Evolutionary conservation across 2,888 invertebrate genomes (phyloP).

Genomic region (Branchellion lobata): DNA sequence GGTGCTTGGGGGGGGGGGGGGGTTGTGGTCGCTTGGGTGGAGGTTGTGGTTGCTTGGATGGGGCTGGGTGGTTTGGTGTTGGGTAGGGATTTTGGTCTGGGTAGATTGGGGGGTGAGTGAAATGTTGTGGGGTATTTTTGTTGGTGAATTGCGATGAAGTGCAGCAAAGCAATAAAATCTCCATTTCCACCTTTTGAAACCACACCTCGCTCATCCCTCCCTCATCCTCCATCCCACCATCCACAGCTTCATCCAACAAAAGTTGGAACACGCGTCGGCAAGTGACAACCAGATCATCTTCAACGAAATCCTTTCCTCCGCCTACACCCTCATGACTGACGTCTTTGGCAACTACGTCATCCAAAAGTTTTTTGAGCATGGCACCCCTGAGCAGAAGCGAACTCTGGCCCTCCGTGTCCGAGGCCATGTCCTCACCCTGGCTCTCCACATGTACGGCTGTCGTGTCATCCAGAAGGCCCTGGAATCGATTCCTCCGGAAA

Average conservation of each 20-base stretch:
- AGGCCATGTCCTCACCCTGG: slow-evolving; percentile 85
- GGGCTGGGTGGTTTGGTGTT: too few species aligned
- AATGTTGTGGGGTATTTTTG: too few species aligned
- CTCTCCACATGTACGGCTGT: slow-evolving; percentile 99
- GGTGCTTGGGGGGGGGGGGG: neutral
- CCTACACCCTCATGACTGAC: slow-evolving; percentile 85
- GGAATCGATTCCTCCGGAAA: slow-evolving; percentile 90
- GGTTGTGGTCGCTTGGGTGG: too few species aligned
- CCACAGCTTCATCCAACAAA: slow-evolving; percentile 93
- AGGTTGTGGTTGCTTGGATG: neutral
- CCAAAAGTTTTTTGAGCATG: slow-evolving; percentile 95
- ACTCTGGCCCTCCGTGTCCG: slow-evolving; percentile 81
- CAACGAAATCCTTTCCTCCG: slow-evolving; percentile 81
- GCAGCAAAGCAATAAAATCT: too few species aligned
- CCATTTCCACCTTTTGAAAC: too few species aligned
- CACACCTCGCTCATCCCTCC: too few species aligned
- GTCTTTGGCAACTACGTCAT: slow-evolving; percentile 78
- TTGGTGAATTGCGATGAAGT: too few species aligned
- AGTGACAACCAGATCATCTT: slow-evolving; percentile 97
- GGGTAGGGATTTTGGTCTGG: too few species aligned
- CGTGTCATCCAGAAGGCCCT: slow-evolving; percentile 98
- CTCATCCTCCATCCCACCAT: too few species aligned
- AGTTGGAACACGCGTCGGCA: slow-evolving; percentile 90
- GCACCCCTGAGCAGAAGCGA: slow-evolving; percentile 92
- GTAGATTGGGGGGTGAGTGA: too few species aligned